Evolutionary conservation across 2,113 vertebrate species (phyloP), one percentile per base, ranked within the genome.

Genomic region (Scytalopus superciliaris): DNA sequence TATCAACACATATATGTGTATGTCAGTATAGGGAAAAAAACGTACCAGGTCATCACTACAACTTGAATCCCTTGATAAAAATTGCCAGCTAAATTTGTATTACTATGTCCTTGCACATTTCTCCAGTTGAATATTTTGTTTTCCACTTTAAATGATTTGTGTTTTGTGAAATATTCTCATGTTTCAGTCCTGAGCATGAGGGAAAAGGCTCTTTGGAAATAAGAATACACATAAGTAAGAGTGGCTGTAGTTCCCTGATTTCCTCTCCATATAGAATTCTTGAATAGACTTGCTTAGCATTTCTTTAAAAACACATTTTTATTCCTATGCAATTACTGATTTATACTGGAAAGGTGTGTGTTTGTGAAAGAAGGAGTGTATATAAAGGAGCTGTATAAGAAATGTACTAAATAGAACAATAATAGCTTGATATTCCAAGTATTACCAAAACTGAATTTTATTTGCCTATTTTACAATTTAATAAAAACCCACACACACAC

Each of bases 241-340:
- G 35, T 16, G 28, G 18, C 64, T 0, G 0, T 8, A 72, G 44
- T 7, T 68, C 35, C 23, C 1, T 4, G 28, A 16, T 39, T 84
- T 60, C 12, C 8, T 40, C 53, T 53, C 14, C 55, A n/a, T 22
- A 37, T 40, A 52, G 60, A 79, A 73, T 24, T 55, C 24, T 14
- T 83, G 2, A 76, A 73, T 17, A 66, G 27, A 28, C 13, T 85
- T 72, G 12, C 37, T 81, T 44, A 66, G 15, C 3, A 39, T 24
- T 52, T 63, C 37, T 86, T 83, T 49, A n/a, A 77, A 82, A 37
- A 30, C 12, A 23, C 4, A 4, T 12, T 69, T 74, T 49, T 78
- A 62, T 53, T 81, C 37, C 55, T 45, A 10, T 35, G 40, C 14
- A 68, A 55, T 59, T 72, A 64, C 25, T 68, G 42, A n/a, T 63